Conservation (phyloP, 1,140 invertebrate genomes). For the Scaptomyza montana region DNA sequence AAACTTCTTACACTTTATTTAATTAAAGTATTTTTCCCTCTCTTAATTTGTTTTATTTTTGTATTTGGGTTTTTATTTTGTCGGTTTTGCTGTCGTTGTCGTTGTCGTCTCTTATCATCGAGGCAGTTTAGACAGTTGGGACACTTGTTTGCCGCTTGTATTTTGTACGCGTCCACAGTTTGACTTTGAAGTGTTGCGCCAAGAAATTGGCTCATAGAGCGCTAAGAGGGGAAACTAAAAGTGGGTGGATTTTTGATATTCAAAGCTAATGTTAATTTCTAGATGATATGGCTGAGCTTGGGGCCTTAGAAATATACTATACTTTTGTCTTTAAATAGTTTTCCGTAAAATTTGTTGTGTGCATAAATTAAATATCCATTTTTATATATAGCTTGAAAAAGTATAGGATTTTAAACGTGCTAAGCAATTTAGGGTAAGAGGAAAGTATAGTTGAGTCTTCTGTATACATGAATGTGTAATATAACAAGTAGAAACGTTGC, state of each 20-base stretch:
- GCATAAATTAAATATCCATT: too few species aligned
- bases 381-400: too few species aligned
- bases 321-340: too few species aligned
- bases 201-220: background rate
- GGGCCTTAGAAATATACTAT: too few species aligned
- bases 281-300: too few species aligned
- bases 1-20: constrained; percentile 80
- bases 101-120: constrained; percentile 38
- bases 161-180: constrained; percentile 51
- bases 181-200: constrained; percentile 56
- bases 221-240: background rate
- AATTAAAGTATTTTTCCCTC: constrained; percentile 75
- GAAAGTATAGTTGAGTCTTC: too few species aligned
- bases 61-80: constrained; percentile 9
- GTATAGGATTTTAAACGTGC: too few species aligned
- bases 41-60: constrained; percentile 41
- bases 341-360: too few species aligned
- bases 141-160: constrained; percentile 60
- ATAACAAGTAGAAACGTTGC: too few species aligned
- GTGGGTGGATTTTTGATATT: constrained; percentile 5
- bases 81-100: background rate
- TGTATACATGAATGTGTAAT: too few species aligned
- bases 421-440: too few species aligned
- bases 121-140: constrained; percentile 64
- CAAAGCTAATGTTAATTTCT: background rate